Evolutionary conservation across 2,797 vertebrate species (phyloP).

Genomic region (Lacerta bilineata): DNA sequence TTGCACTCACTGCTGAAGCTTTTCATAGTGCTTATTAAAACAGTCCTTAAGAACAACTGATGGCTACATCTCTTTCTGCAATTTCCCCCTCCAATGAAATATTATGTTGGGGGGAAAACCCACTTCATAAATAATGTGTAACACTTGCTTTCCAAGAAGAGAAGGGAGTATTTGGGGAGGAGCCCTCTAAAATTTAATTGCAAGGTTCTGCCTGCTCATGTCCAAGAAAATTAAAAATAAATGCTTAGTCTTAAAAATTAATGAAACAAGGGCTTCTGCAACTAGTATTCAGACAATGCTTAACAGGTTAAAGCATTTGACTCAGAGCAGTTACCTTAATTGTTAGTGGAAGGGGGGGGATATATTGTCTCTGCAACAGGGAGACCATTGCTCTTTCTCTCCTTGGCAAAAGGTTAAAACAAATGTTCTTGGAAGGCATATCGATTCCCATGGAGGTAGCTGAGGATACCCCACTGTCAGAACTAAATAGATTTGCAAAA

Average conservation of each 20-base stretch:
- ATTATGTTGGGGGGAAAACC: not conserved
- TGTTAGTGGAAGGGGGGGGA: not conserved
- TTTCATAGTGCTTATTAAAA: not conserved
- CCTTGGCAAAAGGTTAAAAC: conserved; percentile 34
- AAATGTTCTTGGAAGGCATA: conserved; percentile 9
- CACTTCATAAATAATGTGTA: conserved; percentile 10
- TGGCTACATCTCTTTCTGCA: not conserved
- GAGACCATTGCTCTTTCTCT: not conserved
- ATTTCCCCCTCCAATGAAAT: not conserved
- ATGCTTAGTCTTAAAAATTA: conserved; percentile 20
- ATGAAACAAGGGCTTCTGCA: not conserved
- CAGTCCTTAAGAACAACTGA: not conserved
- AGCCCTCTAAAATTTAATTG: not conserved
- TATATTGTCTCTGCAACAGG: not conserved
- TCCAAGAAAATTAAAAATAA: conserved; percentile 38
- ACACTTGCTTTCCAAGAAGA: conserved; percentile 11
- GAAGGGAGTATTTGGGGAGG: not conserved
- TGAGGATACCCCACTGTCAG: conserved; percentile 25
- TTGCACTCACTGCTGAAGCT: not conserved
- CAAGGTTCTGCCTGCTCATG: not conserved
- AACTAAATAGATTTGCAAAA: conserved; percentile 44
- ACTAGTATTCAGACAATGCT: not conserved
- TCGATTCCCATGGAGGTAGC: conserved; percentile 12
- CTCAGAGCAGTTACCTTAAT: not conserved
- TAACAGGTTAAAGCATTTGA: not conserved